Conservation (phyloP, 1,140 invertebrate genomes). For the Drosophila yakuba region DNA sequence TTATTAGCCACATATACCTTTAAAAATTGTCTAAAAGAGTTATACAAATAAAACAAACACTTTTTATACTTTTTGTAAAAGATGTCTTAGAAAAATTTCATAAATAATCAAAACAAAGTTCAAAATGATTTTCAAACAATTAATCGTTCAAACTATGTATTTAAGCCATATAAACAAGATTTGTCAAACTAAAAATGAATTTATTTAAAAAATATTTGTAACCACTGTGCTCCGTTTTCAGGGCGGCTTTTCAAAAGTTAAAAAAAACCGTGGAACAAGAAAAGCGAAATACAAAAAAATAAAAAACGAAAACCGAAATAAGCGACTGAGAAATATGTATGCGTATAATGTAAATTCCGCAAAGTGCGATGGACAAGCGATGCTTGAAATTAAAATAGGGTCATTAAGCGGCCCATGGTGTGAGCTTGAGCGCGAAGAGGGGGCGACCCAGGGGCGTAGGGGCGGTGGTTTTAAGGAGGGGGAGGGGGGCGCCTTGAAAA, state of each 20-base stretch:
- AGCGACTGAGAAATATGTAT: constrained; percentile 59
- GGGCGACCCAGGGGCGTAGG: constrained; percentile 17
- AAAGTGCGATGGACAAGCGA: constrained; percentile 81
- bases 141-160: no score
- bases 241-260: constrained; percentile 75
- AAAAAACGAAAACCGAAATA: constrained; percentile 41
- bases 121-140: no score
- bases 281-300: constrained; percentile 33
- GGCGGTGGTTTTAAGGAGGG: not conserved
- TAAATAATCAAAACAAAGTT: no score
- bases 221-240: constrained; percentile 31
- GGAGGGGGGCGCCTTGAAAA: no score
- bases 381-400: constrained; percentile 81
- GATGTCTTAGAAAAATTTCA: no score
- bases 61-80: no score
- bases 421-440: constrained; percentile 27
- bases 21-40: no score
- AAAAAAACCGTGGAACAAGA: constrained; percentile 21
- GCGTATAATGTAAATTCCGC: constrained; percentile 81
- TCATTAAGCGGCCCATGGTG: constrained; percentile 72
- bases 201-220: not conserved
- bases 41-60: no score
- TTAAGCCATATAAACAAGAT: no score
- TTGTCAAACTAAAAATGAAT: not conserved
- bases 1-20: no score